These are phyloP conservation scores for Adoxophyes honmai DNA, from an alignment of 1,140 invertebrate genomes.

Conservation along the genomic window DNA sequence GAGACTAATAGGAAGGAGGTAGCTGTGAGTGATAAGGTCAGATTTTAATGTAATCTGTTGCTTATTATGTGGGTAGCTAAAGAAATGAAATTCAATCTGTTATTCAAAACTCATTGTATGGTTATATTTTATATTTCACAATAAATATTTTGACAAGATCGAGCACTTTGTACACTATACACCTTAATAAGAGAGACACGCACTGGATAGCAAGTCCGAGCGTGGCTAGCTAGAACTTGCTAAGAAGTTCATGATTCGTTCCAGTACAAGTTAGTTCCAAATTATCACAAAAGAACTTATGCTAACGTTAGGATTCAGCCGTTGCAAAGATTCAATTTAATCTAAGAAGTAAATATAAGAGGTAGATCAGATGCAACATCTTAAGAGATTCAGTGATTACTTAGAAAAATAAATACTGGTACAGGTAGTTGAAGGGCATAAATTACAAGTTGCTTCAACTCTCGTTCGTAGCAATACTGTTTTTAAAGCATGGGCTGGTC, in stretches of 20 bases:
- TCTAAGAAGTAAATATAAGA: constrained; percentile 65
- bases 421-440: constrained; percentile 31
- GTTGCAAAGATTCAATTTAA: constrained; percentile 62
- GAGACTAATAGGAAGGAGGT: constrained; percentile 35
- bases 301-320: constrained; percentile 38
- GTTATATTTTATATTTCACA: constrained; percentile 53
- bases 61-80: not conserved
- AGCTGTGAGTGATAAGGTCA: constrained; percentile 21
- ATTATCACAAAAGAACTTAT: constrained; percentile 49
- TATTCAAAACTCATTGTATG: constrained; percentile 5
- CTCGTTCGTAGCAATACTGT: not conserved
- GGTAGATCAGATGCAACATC: constrained; percentile 62
- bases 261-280: constrained; percentile 22
- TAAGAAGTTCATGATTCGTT: constrained; percentile 13
- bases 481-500: not conserved
- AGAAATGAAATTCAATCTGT: constrained; percentile 5
- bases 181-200: constrained; percentile 25
- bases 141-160: constrained; percentile 75
- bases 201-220: constrained; percentile 6
- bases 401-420: constrained; percentile 69
- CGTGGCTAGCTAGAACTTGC: not conserved
- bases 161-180: constrained; percentile 64
- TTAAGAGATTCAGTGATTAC: constrained; percentile 61
- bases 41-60: not conserved
- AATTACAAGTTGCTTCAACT: constrained; percentile 1